Base-by-base conservation (phyloP, 2,888 invertebrate species). In the Lucinisca nassula region DNA sequence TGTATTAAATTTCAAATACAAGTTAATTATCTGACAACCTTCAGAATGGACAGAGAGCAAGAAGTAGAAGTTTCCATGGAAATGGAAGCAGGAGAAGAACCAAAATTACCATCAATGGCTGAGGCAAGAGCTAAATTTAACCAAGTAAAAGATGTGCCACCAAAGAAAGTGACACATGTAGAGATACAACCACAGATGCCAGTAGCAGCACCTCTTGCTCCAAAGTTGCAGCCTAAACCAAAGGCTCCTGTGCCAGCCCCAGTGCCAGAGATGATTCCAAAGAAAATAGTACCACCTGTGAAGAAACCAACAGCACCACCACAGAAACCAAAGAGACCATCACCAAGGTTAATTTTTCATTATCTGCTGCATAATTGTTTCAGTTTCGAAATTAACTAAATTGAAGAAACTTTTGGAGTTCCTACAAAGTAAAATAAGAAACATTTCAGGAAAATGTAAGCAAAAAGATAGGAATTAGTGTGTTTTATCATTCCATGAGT, bases 101-200 rank as follows among this genome's bases (percentile, higher is more conserved):
- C 90, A 55, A 90, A 92, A 61, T 81, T 92, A 37, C 93, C 92
- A 40, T 88, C 92, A 51, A 91, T 95, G 55, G 82, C 93, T 40
- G 93, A 94, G 79, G 94, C 94, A 35, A 91, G 92, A 76, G 91
- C 87, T 61, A 86, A 85, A 72, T 95, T 95, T 88, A 91, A 92
- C 32, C 87, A 89, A 24, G 92, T 90, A 55, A 78, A 86, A 49
- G 79, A 38, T 27, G 70, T 84, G n/a, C 87, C 90, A 70, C 35
- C 30, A 21, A 89, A 74, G 73, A 87, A 84, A 72, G 84, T 87
- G 27, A 79, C 90, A 0, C 87, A 84, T 79, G 58, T 88, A 21
- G 86, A 90, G 40, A 81, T 90, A 2, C 89, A 89, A 40, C 92
- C 90, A 21, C 77, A 74, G 1, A 85, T 76, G 27, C 89, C 87